Evolutionary conservation across 2,797 vertebrate species (phyloP).

Genomic region (Neopelma chrysocephalum): DNA sequence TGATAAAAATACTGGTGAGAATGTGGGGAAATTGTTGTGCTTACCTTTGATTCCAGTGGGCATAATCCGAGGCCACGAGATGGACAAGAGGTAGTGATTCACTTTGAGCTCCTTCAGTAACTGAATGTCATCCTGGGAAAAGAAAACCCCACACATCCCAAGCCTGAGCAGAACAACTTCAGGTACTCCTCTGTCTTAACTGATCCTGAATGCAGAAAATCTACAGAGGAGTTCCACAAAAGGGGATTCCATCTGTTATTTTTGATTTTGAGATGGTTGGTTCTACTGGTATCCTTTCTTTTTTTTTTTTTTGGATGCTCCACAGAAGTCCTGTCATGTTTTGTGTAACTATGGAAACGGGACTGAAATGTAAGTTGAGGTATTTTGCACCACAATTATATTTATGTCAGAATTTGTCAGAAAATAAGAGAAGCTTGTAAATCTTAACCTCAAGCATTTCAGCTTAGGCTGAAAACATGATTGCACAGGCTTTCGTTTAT

Average conservation of each 20-base stretch:
- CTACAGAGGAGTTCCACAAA: neutral
- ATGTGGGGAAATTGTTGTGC: neutral
- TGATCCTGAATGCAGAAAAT: neutral
- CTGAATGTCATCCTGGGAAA: conserved; percentile 84
- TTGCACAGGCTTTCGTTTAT: neutral
- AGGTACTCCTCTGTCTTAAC: neutral
- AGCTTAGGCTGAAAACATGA: neutral
- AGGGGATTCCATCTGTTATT: neutral
- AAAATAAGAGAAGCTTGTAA: neutral
- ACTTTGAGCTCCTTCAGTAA: conserved; percentile 88
- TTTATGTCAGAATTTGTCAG: neutral
- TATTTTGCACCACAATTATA: neutral
- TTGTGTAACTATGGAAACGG: neutral
- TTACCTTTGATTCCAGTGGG: conserved; percentile 90
- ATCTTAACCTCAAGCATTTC: neutral
- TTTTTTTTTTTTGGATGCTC: neutral
- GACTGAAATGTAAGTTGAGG: neutral
- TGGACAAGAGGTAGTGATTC: conserved; percentile 89
- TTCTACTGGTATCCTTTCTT: neutral
- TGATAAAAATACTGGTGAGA: neutral
- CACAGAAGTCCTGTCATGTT: neutral
- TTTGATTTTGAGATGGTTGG: neutral
- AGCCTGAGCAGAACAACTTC: neutral
- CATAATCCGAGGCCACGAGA: conserved; percentile 92
- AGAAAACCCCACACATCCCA: neutral